Base-by-base conservation (phyloP, 1,140 invertebrate genomes). In the Leptinotarsa lineolata region DNA sequence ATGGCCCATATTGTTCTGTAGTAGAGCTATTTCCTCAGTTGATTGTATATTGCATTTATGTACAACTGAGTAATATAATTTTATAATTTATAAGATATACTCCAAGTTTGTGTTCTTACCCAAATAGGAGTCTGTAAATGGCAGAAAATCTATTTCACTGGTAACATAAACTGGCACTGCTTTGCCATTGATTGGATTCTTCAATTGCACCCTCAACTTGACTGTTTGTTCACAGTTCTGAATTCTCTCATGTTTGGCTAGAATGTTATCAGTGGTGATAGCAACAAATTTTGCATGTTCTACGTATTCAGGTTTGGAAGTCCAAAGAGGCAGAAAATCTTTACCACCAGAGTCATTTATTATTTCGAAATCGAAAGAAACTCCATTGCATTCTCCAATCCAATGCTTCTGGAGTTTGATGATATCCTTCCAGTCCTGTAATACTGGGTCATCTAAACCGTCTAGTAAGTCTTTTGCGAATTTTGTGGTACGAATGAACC, bases 301-400 rank as follows among this genome's bases (percentile, higher is more conserved):
- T 1, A 96, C 84, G 78, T 90, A 88, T 85, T 96, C 94, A 48
- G 95, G 93, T 72, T 87, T 86, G 16, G 87, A 80, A 4, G 93
- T 96, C 94, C 95, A 97, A 8, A 97, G 84, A 30, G 88, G 87
- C 46, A 92, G 75, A 44, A 81, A 82, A 70, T 78, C 83, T 76
- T 86, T 82, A 78, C 82, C 86, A 3, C 81, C 77, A 39, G n/a
- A 80, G 81, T 39, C 30, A 16, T 54, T 54, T 18, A 13, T 18
- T 58, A 69, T 68, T 78, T 89, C 82, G 86, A 98, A 92, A 80
- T 92, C 89, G 79, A 98, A 88, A 73, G 88, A 88, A 74, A 89
- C 89, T 6, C 97, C 97, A 85, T 92, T 89, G 82, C 95, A 97
- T 75, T 96, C 88, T 11, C 97, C 97, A 79, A 99, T 97, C 97